phyloP scores from a whole-genome alignment of 2,888 invertebrate genomes.

The Drosophila birchii region DNA sequence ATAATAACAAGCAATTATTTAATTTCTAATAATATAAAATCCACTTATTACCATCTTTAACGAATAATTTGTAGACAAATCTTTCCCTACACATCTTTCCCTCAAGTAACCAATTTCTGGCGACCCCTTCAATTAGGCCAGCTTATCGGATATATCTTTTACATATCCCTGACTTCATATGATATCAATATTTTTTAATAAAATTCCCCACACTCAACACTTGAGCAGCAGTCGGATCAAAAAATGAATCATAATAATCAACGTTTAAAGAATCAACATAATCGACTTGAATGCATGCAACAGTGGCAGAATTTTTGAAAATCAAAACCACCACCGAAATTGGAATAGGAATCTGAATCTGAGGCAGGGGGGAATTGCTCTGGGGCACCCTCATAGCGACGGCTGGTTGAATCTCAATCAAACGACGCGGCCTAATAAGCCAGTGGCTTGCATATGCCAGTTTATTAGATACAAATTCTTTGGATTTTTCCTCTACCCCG shows the following conservation, averaged over 20 bases:
- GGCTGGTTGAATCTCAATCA: conserved; percentile 66
- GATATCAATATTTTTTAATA: conserved; percentile 58
- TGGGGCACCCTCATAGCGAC: conserved; percentile 63
- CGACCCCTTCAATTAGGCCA: conserved; percentile 40
- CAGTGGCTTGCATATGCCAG: conserved; percentile 68
- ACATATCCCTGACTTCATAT: conserved; percentile 23
- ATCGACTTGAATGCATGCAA: conserved; percentile 62
- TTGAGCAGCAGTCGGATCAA: conserved; percentile 43
- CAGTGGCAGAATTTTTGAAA: conserved; percentile 20
- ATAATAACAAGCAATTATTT: not conserved
- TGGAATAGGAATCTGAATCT: too few relatives aligned
- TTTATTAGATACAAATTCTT: conserved; percentile 79
- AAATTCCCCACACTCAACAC: conserved; percentile 40
- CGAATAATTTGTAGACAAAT: too few relatives aligned
- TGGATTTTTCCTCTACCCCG: conserved; percentile 57
- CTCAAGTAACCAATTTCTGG: not conserved
- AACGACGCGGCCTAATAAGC: conserved; percentile 72
- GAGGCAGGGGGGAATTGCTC: conserved; percentile 6
- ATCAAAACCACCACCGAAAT: conserved; percentile 56
- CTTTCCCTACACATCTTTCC: not conserved
- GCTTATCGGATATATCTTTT: conserved; percentile 57
- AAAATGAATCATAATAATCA: conserved; percentile 24
- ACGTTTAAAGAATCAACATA: conserved; percentile 54
- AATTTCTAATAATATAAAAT: not conserved
- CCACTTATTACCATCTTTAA: not conserved